Percentiles rank a stretch among this genome's conserved stretches.
These are phyloP conservation scores for Apogon talboti DNA, from an alignment of 2,797 vertebrate genomes.

Conservation along the genomic window DNA sequence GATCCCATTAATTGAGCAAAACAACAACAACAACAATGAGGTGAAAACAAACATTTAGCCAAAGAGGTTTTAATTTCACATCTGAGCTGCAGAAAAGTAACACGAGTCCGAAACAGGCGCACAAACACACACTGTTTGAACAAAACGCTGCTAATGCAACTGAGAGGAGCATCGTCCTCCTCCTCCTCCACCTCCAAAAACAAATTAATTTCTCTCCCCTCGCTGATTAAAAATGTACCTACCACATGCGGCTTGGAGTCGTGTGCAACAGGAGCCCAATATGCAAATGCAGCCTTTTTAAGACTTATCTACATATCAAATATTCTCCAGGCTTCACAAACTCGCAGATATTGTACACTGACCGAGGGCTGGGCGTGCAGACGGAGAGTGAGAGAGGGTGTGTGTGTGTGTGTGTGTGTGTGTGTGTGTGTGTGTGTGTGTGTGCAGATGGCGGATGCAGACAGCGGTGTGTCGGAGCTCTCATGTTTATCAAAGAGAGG, in stretches of 20 bases:
- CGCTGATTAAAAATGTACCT: slow-evolving; percentile 83
- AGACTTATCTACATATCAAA: slow-evolving; percentile 78
- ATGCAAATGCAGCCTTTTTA: slow-evolving; percentile 82
- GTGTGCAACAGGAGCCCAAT: slow-evolving; percentile 75
- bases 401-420: slow-evolving; percentile 32
- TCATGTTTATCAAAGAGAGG: slow-evolving; percentile 85
- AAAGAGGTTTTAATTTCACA: slow-evolving; percentile 38
- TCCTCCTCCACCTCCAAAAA: slow-evolving; percentile 53
- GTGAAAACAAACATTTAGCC: slow-evolving; percentile 30
- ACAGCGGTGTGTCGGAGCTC: slow-evolving; percentile 79
- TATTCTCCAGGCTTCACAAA: slow-evolving; percentile 68
- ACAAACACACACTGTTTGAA: slow-evolving; percentile 49
- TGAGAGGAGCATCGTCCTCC: slow-evolving; percentile 61
- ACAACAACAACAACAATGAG: slow-evolving; percentile 34
- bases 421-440: slow-evolving; percentile 32
- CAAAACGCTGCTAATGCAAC: slow-evolving; percentile 78
- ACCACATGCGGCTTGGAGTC: slow-evolving; percentile 75
- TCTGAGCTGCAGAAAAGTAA: slow-evolving; percentile 41
- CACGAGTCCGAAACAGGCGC: slow-evolving; percentile 21
- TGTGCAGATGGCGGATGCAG: slow-evolving; percentile 65
- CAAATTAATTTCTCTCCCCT: slow-evolving; percentile 81
- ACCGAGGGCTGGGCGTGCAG: slow-evolving; percentile 37
- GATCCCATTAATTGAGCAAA: slow-evolving; percentile 1
- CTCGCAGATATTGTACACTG: slow-evolving; percentile 56
- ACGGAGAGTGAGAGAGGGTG: slow-evolving; percentile 23